Conservation (phyloP, 2,113 vertebrate genomes). For the Emydocephalus ijimae region DNA sequence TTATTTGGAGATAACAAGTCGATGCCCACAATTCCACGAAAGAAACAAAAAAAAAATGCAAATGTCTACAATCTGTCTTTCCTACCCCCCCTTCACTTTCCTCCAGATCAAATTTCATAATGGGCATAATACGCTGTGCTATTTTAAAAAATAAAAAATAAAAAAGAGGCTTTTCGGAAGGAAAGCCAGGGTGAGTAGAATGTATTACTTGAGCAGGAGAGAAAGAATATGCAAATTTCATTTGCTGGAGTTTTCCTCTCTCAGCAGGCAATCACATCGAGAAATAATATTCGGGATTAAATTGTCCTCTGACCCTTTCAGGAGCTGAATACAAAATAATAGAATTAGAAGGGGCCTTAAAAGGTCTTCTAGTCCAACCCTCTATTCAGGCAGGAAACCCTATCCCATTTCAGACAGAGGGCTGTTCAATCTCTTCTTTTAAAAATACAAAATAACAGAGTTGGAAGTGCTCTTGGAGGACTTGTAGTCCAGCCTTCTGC, state of each 20-base stretch:
- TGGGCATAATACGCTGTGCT: neutral
- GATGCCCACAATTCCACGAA: neutral
- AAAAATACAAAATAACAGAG: no score
- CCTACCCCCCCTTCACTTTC: no score
- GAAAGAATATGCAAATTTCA: neutral
- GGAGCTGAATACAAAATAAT: no score
- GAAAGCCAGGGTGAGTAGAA: neutral
- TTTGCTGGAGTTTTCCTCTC: neutral
- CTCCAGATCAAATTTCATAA: neutral
- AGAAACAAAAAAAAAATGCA: neutral
- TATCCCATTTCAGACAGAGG: no score
- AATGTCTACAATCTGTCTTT: neutral
- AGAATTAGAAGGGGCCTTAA: no score
- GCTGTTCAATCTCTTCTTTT: no score
- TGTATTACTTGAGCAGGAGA: neutral
- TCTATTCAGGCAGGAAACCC: no score
- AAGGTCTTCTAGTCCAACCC: no score
- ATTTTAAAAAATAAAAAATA: neutral
- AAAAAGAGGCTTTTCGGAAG: neutral
- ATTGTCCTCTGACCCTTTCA: neutral
- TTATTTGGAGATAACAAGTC: neutral
- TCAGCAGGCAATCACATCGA: neutral
- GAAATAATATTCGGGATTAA: constrained; percentile 2
- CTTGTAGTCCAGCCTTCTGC: no score
- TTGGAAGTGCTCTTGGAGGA: no score